Evolutionary conservation across 2,113 vertebrate genomes (phyloP).

Genomic region (Rhea pennata): DNA sequence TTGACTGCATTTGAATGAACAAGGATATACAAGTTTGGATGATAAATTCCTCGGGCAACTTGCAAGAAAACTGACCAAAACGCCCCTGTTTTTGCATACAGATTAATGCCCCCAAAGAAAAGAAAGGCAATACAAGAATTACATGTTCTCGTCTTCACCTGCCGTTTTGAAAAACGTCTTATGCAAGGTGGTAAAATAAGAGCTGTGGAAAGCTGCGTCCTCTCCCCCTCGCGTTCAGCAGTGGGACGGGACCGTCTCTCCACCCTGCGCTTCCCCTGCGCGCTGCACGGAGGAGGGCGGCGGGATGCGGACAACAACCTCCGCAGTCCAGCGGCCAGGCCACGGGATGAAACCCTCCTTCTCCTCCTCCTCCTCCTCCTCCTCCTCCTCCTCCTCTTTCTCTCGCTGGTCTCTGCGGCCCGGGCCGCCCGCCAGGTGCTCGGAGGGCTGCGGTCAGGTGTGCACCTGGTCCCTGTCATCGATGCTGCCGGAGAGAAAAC

Average conservation of each 20-base stretch:
- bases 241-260: not conserved
- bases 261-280: no score
- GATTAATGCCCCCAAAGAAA: not conserved
- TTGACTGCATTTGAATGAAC: not conserved
- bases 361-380: not conserved
- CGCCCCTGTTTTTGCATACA: not conserved
- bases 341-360: not conserved
- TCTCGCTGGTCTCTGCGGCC: not conserved
- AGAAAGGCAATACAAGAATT: not conserved
- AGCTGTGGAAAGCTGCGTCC: not conserved
- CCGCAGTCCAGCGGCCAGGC: not conserved
- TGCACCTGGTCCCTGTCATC: not conserved
- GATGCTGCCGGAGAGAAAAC: not conserved
- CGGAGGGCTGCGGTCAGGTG: not conserved
- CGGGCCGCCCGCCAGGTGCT: not conserved
- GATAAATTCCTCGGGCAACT: not conserved
- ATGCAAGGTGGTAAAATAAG: not conserved
- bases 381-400: not conserved
- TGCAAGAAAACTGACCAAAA: not conserved
- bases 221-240: not conserved
- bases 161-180: not conserved
- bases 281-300: no score
- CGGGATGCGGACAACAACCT: no score
- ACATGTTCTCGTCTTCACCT: not conserved
- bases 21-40: not conserved